These are phyloP conservation scores for Mythimna pallens DNA, from an alignment of 2,888 invertebrate species.

Conservation along the genomic window DNA sequence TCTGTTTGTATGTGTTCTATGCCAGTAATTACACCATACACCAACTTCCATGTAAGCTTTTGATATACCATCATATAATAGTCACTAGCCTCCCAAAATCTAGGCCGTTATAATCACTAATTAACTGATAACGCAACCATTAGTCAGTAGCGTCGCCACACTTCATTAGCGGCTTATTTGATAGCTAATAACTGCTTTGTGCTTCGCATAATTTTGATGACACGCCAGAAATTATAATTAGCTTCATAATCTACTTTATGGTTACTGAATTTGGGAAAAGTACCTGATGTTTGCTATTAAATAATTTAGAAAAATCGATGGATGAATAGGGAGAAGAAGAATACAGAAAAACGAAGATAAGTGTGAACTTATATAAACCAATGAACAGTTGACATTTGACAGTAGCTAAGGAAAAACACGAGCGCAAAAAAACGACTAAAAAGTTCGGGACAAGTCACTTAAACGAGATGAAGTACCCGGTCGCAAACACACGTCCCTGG, in stretches of 20 bases:
- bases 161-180: conserved; percentile 40
- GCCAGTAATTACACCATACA: not conserved
- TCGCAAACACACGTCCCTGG: too few relatives aligned
- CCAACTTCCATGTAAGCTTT: not conserved
- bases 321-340: not conserved
- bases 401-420: too few relatives aligned
- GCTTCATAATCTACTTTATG: not conserved
- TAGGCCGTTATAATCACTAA: conserved; percentile 28
- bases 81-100: conserved; percentile 12
- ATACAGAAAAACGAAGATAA: too few relatives aligned
- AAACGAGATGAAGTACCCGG: too few relatives aligned
- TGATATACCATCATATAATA: conserved; percentile 3
- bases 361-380: too few relatives aligned
- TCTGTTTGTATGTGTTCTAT: too few relatives aligned
- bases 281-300: not conserved
- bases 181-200: conserved; percentile 20
- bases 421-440: too few relatives aligned
- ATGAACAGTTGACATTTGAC: too few relatives aligned
- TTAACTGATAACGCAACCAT: conserved; percentile 28
- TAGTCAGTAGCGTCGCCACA: conserved; percentile 16
- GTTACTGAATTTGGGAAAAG: not conserved
- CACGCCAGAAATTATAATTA: conserved; percentile 24
- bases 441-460: too few relatives aligned
- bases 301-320: not conserved
- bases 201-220: conserved; percentile 12